Conservation (phyloP, 2,888 invertebrate genomes). For the Plebejus anna region DNA sequence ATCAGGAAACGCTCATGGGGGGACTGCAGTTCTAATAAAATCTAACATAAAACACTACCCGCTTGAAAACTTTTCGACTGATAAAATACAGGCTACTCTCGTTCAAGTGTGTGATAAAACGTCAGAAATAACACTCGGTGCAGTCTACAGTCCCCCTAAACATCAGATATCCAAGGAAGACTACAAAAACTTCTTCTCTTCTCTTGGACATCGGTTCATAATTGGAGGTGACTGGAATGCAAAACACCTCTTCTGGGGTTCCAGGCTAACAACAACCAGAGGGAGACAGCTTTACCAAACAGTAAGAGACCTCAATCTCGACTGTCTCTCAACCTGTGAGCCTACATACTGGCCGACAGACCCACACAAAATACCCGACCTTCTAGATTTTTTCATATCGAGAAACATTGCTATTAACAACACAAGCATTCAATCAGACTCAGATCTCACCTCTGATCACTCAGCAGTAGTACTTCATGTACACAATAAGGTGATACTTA, state of each 20-base stretch:
- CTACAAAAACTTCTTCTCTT: too few species aligned
- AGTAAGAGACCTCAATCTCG: too few species aligned
- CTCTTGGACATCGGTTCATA: too few species aligned
- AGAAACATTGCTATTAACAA: neutral
- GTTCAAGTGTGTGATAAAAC: neutral
- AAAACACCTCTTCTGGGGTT: constrained; percentile 35
- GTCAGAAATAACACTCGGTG: too few species aligned
- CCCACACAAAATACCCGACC: neutral
- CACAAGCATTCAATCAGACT: too few species aligned
- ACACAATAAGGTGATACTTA: neutral
- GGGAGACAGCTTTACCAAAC: too few species aligned
- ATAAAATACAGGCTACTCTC: constrained; percentile 19
- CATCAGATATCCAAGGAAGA: neutral
- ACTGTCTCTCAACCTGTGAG: constrained; percentile 35
- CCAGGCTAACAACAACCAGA: constrained; percentile 26
- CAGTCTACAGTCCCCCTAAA: neutral
- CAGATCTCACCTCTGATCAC: neutral
- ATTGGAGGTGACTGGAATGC: constrained; percentile 37
- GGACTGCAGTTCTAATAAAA: constrained; percentile 3
- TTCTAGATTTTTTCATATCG: constrained; percentile 36
- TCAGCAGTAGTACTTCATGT: neutral
- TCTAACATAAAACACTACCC: neutral
- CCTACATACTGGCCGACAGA: constrained; percentile 42
- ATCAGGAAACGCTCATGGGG: neutral
- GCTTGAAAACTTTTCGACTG: neutral